A percentile compares a stretch with the other conserved stretches of the same genome.
phyloP scores from a whole-genome alignment of 53 echinoderm and acorn worm species.

The Stichopus horrens region DNA sequence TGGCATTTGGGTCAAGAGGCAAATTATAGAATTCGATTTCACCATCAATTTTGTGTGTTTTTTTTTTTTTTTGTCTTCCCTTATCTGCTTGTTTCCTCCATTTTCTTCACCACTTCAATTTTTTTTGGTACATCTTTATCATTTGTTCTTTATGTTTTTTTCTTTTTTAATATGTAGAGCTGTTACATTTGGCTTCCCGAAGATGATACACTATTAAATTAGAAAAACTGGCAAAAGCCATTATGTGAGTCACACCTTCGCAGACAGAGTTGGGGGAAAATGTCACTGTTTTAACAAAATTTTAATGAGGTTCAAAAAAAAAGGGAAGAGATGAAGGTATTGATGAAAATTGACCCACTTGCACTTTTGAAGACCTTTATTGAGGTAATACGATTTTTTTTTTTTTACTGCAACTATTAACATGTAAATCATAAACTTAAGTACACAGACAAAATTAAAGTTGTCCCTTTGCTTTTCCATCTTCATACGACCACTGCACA shows the following conservation, averaged over 20 bases:
- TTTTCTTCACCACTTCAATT: too few species aligned
- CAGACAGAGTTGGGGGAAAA: slow-evolving; percentile 38
- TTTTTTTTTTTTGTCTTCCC: too few species aligned
- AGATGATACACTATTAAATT: neutral
- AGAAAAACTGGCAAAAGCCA: slow-evolving; percentile 2
- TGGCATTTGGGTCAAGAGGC: slow-evolving; percentile 14
- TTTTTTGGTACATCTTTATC: neutral
- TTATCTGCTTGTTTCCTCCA: too few species aligned
- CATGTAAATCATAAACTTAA: too few species aligned
- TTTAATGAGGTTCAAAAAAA: neutral
- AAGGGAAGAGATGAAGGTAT: neutral
- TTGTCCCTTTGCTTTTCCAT: too few species aligned
- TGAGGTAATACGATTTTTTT: too few species aligned
- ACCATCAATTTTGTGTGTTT: neutral
- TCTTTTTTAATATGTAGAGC: neutral
- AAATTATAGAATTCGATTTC: neutral
- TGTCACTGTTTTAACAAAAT: slow-evolving; percentile 28
- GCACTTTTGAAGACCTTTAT: neutral
- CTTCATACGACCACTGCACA: too few species aligned
- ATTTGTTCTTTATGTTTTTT: neutral
- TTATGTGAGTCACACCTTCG: neutral
- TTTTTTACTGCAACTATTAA: too few species aligned
- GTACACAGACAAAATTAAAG: too few species aligned
- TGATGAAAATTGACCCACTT: neutral
- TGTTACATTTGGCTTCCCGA: neutral